Evolutionary conservation across 2,113 vertebrate genomes (phyloP).

Genomic region (Andinoacara biseriatus): DNA sequence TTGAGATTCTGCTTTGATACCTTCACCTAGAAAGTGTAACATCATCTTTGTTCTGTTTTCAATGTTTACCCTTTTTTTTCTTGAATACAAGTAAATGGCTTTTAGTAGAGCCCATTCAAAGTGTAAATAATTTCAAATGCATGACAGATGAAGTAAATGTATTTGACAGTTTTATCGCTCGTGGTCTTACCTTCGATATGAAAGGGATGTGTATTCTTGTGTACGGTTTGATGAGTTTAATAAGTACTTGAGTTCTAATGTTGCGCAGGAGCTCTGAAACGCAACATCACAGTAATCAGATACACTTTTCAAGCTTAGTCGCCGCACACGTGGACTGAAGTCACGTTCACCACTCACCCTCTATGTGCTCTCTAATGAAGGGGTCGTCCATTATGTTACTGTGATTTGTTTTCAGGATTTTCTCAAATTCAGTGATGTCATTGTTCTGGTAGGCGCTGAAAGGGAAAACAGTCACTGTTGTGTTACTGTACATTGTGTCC

Average conservation of each 20-base stretch:
- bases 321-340: neutral
- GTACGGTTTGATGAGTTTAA: slow-evolving; percentile 99
- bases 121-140: neutral
- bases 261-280: slow-evolving; percentile 95
- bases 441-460: slow-evolving; percentile 99
- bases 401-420: slow-evolving; percentile 99
- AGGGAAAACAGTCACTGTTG: slow-evolving; percentile 47
- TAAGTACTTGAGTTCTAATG: slow-evolving; percentile 99
- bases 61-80: neutral
- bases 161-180: neutral
- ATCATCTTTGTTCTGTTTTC: neutral
- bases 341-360: slow-evolving; percentile 84
- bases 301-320: neutral
- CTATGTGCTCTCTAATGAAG: slow-evolving; percentile 99
- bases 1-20: neutral
- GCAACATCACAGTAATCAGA: slow-evolving; percentile 50
- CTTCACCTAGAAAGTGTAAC: too few species aligned
- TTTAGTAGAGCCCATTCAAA: neutral
- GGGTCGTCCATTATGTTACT: slow-evolving; percentile 99
- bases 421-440: slow-evolving; percentile 99
- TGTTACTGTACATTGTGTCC: slow-evolving; percentile 51
- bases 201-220: slow-evolving; percentile 99
- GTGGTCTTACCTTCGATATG: slow-evolving; percentile 94
- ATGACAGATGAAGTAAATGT: neutral
- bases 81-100: neutral